Evolutionary conservation across 2,113 vertebrate genomes (phyloP).

Genomic region (Mobula hypostoma): DNA sequence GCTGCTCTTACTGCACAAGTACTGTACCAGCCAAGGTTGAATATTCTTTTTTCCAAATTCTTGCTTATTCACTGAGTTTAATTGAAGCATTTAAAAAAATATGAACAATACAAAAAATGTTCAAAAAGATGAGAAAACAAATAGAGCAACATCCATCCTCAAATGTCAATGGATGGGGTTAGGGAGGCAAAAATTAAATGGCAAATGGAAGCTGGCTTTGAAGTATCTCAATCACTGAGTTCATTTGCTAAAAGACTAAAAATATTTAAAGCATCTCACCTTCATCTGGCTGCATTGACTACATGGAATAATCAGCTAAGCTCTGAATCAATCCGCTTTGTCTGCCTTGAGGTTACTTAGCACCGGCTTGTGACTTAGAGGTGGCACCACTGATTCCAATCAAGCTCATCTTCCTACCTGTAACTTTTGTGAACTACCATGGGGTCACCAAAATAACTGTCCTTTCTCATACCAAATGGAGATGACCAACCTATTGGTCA

Average conservation of each 20-base stretch:
- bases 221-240: not conserved
- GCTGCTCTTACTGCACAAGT: too few species aligned
- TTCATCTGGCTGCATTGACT: not conserved
- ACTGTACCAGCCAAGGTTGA: too few species aligned
- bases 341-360: not conserved
- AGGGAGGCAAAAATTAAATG: not conserved
- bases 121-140: not conserved
- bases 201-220: not conserved
- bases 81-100: not conserved
- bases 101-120: not conserved
- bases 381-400: not conserved
- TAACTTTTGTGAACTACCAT: not conserved
- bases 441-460: not conserved
- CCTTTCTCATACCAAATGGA: not conserved
- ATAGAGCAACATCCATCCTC: too few species aligned
- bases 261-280: too few species aligned
- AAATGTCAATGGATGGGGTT: not conserved
- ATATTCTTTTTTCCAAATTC: too few species aligned
- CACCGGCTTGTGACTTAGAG: not conserved
- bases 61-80: too few species aligned
- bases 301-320: too few species aligned
- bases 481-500: not conserved
- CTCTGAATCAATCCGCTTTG: not conserved
- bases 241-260: not conserved
- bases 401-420: not conserved